Conservation (phyloP, 2,113 vertebrate species). For the Melanocharis versteri region DNA sequence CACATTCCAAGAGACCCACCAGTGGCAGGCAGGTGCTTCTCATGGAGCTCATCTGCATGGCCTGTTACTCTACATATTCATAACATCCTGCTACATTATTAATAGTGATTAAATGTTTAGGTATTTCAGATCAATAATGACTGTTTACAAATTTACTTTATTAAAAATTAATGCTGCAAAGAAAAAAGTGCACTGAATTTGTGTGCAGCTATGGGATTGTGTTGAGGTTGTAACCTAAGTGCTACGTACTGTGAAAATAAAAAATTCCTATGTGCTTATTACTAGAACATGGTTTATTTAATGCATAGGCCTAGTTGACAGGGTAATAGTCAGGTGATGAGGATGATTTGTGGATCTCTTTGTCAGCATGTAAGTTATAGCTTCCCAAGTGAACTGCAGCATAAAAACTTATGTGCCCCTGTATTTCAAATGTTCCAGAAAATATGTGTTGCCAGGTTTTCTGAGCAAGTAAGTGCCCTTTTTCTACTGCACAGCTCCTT, state of each 20-base stretch:
- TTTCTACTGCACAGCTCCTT: background rate
- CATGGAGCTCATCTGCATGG: constrained; percentile 41
- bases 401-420: constrained; percentile 22
- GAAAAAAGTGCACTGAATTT: constrained; percentile 7
- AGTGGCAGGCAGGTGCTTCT: background rate
- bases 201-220: background rate
- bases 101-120: constrained; percentile 74
- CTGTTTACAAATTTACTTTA: constrained; percentile 71
- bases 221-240: background rate
- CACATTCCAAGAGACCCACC: background rate
- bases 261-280: constrained; percentile 8
- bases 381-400: constrained; percentile 18
- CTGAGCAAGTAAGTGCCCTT: background rate
- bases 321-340: constrained; percentile 8
- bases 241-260: constrained; percentile 1
- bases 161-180: constrained; percentile 67
- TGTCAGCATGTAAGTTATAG: constrained; percentile 47
- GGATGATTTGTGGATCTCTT: constrained; percentile 46
- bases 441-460: background rate
- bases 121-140: constrained; percentile 71
- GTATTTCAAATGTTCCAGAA: constrained; percentile 17
- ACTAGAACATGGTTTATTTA: constrained; percentile 27
- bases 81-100: constrained; percentile 72
- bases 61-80: constrained; percentile 65
- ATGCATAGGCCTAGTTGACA: background rate